Evolutionary conservation across 2,797 vertebrate genomes (phyloP), one percentile per base, ranked within the genome.

Genomic region (Erpetoichthys calabaricus): DNA sequence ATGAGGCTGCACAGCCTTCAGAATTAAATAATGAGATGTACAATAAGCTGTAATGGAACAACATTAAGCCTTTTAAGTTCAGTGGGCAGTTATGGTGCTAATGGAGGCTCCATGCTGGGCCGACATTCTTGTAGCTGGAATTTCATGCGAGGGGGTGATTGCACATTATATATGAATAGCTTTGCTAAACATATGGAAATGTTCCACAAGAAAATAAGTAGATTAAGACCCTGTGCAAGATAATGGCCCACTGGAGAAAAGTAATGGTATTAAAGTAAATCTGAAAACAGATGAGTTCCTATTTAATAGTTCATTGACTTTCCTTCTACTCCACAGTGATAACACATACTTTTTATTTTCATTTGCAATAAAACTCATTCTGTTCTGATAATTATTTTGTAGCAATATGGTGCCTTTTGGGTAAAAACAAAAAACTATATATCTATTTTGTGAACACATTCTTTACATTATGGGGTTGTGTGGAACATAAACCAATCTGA

Each of bases 221-320:
- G 53, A 54, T 54, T 54, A 54, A 54, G 53, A 44, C 5, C 60
- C 63, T 81, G 57, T 73, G 63, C 63, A 61, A 79, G 63, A 70
- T 69, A 79, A 71, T 46, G 45, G 58, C 63, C 79, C 69, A 71
- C 66, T 72, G 63, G 75, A 76, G 77, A 70, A 73, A 79, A 73
- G 68, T 79, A 81, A 86, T 83, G 75, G 78, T 82, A 75, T 83
- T 78, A 80, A 82, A 87, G 74, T 78, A 78, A 84, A 82, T 79
- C 74, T 83, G 78, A 83, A 90, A 92, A 85, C 81, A 87, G 80
- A 85, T 82, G 67, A 89, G 87, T 90, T 92, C 76, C 75, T 81
- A 85, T 90, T 94, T 90, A 90, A 86, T 89, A 90, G 81, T 83
- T 73, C 82, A 88, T 89, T 91, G 85, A 86, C 70, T 88, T 86